Evolutionary conservation across 2,113 vertebrate species (phyloP), one percentile per base, ranked within the genome.

Genomic region (Apteryx owenii): DNA sequence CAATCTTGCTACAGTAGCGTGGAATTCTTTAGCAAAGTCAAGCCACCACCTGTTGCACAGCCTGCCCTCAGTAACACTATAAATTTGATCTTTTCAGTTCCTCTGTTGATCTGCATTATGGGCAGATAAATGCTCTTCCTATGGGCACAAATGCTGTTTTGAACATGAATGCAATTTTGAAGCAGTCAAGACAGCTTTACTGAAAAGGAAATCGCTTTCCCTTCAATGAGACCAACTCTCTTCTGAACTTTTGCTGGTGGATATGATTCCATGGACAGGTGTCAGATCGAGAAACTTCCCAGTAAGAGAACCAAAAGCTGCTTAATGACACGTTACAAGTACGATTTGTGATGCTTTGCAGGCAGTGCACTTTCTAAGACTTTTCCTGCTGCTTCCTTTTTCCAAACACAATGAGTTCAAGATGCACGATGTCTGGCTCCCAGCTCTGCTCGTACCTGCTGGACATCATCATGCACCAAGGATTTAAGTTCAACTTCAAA

Each of bases 151-250:
- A 69, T 8, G 22, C 76, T 56, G 48, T 91, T 96, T 89, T 61
- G 54, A 90, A 50, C 46, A 78, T 1, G 3, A 93, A 81, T 5
- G 38, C 26, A 68, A 70, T 85, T 83, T 78, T 78, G 71, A 89
- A 68, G 65, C 66, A 93, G 89, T 46, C 61, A 93, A 91, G 76
- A 64, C n/a, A 83, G 81, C 36, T 93, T 89, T 86, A 60, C 40
- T 31, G n/a, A 81, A 87, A 93, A 96, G 90, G 66, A 96, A 93
- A 95, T 86, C 48, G 79, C 62, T 53, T 91, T 90, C 93, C 70
- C 78, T 87, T 93, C 50, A 58, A 46, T 0, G 18, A 90, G 62
- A 42, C 20, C 58, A 77, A 28, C 28, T 12, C 64, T 73, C 31
- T 69, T n/a, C 29, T 75, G 51, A 90, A 70, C 11, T 36, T 92